These are phyloP conservation scores for Andrena hattorfiana DNA, from an alignment of 2,888 invertebrate genomes.

Conservation along the genomic window DNA sequence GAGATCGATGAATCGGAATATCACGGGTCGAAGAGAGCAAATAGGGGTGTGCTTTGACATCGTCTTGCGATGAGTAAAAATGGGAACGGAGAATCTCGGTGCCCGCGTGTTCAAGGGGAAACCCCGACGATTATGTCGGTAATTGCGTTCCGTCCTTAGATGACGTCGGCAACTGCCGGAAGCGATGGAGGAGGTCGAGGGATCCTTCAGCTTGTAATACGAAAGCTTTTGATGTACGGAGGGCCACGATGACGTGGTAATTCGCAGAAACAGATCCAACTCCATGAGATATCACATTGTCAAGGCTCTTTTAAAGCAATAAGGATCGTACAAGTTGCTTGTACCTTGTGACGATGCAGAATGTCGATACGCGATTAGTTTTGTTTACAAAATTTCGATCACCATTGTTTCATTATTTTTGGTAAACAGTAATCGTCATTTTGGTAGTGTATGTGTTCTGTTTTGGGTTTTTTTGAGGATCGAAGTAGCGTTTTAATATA, in stretches of 20 bases:
- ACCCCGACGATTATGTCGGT: conserved; percentile 59
- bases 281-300: background rate
- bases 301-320: conserved; percentile 13
- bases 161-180: conserved; percentile 37
- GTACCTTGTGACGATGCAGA: no score
- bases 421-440: no score
- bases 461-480: no score
- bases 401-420: no score
- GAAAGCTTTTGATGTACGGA: conserved; percentile 59
- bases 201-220: conserved; percentile 33
- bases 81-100: conserved; percentile 61
- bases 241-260: conserved; percentile 47
- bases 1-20: conserved; percentile 68
- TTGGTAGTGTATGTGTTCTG: no score
- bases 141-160: conserved; percentile 65
- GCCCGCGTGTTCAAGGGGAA: conserved; percentile 54
- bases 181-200: background rate
- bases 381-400: no score
- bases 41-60: conserved; percentile 74
- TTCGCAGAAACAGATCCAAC: conserved; percentile 39
- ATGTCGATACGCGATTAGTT: no score
- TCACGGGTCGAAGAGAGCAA: conserved; percentile 66
- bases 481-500: no score
- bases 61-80: conserved; percentile 63
- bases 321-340: conserved; percentile 7